Percentiles rank a stretch among this genome's conserved stretches.
phyloP scores from a whole-genome alignment of 2,797 vertebrate genomes.

The Liasis olivaceus region DNA sequence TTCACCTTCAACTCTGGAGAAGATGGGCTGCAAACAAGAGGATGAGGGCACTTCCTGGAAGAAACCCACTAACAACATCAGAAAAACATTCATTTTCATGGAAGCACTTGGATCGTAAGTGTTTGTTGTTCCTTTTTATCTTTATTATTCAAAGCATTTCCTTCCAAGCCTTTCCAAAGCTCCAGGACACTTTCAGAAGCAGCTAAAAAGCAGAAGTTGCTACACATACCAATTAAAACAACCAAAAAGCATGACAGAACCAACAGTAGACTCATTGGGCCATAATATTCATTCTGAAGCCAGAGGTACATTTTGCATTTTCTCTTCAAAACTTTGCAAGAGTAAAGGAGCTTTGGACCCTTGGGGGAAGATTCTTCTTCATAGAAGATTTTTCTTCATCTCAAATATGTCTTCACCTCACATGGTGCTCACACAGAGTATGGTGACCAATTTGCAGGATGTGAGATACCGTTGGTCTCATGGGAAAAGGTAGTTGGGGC shows the following conservation, averaged over 20 bases:
- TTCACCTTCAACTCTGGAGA: conserved; percentile 80
- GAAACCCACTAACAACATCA: conserved; percentile 89
- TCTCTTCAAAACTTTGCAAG: not conserved
- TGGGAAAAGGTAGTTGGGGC: not conserved
- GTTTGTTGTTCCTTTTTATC: not conserved
- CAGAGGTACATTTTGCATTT: not conserved
- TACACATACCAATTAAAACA: not conserved
- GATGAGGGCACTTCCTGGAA: conserved; percentile 84
- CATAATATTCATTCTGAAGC: not conserved
- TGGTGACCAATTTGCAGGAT: not conserved
- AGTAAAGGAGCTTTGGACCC: not conserved
- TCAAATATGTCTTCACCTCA: not conserved
- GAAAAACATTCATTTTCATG: conserved; percentile 90
- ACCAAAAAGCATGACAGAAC: not conserved
- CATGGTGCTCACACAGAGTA: not conserved
- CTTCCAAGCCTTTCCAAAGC: not conserved
- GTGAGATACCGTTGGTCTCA: not conserved
- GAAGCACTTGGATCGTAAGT: conserved; percentile 94
- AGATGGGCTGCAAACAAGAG: conserved; percentile 87
- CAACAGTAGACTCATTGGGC: not conserved
- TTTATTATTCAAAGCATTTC: not conserved
- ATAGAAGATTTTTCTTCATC: not conserved
- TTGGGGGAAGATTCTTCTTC: not conserved
- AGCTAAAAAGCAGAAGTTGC: not conserved
- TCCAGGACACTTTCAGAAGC: not conserved